Evolutionary conservation across 2,888 invertebrate genomes (phyloP), one percentile per base, ranked within the genome.

Genomic region (Scaptomyza cyrtandrae): DNA sequence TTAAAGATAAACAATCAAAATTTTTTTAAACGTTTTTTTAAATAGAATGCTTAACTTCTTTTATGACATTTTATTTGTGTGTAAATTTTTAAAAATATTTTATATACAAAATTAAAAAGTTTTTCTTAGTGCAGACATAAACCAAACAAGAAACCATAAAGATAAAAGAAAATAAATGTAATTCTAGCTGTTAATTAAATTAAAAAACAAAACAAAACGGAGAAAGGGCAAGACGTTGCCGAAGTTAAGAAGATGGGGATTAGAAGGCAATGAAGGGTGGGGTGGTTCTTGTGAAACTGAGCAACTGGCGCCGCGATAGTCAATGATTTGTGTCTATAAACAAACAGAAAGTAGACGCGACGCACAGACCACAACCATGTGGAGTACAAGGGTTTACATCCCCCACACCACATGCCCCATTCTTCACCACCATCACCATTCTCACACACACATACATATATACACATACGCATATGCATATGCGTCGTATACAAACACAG

Each of bases 321-420:
- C 87, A 85, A 87, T 84, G 87, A 82, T 84, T 84, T 87, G 84
- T 84, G 84, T 84, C 82, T 87, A 82, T 85, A 75, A 81, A 79
- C 57, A 54, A 62, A 70, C 63, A 53, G 58, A 75, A 37, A 56
- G 56, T 57, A 49, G 63, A 55, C 45, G 53, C 45, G 29, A 60
- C 33, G 62, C 72, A 75, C 71, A 84, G 65, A 80, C 79, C 83
- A 70, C 84, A 83, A 54, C 67, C 83, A 78, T 76, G 77, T 77
- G 75, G 80, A 64, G 73, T 70, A 77, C 71, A 81, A 81, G 75
- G 72, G 85, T 65, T 76, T 45, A 46, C 55, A 48, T 1, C 48
- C 53, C 43, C 65, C n/a, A 54, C 16, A 24, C 64, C n/a, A 33
- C 19, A 3, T 37, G 48, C 16, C 6, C 13, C 43, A 19, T 19